These are phyloP conservation scores for Gobionotothen gibberifrons DNA, from an alignment of 2,797 vertebrate genomes.

Conservation along the genomic window DNA sequence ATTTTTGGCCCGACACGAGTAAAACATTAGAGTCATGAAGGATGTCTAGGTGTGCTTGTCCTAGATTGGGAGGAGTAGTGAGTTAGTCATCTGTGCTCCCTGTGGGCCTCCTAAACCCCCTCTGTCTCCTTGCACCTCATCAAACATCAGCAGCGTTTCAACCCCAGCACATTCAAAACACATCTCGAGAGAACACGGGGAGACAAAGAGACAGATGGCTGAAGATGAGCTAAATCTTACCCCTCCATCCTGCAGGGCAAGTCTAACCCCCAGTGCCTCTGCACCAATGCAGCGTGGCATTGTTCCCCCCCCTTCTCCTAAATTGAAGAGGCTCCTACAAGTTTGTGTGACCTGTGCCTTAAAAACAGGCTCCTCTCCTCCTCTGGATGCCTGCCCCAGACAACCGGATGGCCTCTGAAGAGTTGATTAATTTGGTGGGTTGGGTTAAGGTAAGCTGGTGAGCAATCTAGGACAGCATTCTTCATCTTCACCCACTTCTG, in stretches of 20 bases:
- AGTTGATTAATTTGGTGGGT: slow-evolving; percentile 81
- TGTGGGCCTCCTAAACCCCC: slow-evolving; percentile 65
- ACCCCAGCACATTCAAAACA: slow-evolving; percentile 65
- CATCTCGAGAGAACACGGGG: slow-evolving; percentile 67
- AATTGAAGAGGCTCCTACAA: slow-evolving; percentile 56
- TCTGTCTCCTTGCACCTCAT: slow-evolving; percentile 74
- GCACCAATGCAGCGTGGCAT: slow-evolving; percentile 12
- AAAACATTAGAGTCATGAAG: slow-evolving; percentile 86
- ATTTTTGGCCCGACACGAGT: slow-evolving; percentile 85
- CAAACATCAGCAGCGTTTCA: slow-evolving; percentile 76
- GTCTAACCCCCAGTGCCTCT: slow-evolving; percentile 51
- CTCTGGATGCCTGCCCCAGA: slow-evolving; percentile 74
- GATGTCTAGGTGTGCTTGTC: slow-evolving; percentile 87
- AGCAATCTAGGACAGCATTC: slow-evolving; percentile 85
- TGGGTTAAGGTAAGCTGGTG: slow-evolving; percentile 79
- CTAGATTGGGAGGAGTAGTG: slow-evolving; percentile 85
- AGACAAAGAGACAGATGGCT: slow-evolving; percentile 79
- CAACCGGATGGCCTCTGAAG: slow-evolving; percentile 75
- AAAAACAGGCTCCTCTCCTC: slow-evolving; percentile 52
- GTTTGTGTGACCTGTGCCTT: slow-evolving; percentile 74
- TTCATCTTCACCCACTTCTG: slow-evolving; percentile 87
- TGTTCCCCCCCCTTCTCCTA: slow-evolving; percentile 38
- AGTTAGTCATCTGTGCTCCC: slow-evolving; percentile 81
- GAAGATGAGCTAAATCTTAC: slow-evolving; percentile 62
- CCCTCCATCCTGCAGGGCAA: slow-evolving; percentile 63